A percentile compares a stretch with the other conserved stretches of the same genome.
phyloP scores from a whole-genome alignment of 1,140 invertebrate genomes.

The Caenorhabditis inopinata region DNA sequence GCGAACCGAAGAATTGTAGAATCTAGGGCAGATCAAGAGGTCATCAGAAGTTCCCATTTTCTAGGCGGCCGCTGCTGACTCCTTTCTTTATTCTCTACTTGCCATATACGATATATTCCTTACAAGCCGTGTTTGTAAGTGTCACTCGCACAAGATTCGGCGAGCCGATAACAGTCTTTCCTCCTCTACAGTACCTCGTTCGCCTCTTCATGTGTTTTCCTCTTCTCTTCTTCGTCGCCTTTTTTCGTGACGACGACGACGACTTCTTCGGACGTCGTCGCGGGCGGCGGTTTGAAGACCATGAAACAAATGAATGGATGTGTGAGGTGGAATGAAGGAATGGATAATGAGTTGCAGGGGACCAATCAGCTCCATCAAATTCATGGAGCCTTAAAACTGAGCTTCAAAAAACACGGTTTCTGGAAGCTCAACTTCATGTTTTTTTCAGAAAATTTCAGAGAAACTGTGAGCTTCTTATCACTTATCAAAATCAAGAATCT shows the following conservation, averaged over 20 bases:
- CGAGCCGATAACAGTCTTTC: background rate
- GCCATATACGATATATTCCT: background rate
- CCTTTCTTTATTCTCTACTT: background rate
- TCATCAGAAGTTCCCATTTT: background rate
- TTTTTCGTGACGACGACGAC: background rate
- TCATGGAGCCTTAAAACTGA: too few species aligned
- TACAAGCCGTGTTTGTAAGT: slow-evolving; percentile 20
- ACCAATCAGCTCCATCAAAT: background rate
- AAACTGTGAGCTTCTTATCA: too few species aligned
- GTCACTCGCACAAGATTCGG: slow-evolving; percentile 22
- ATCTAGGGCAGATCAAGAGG: background rate
- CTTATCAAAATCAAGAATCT: too few species aligned
- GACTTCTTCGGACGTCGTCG: background rate
- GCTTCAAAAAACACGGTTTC: too few species aligned
- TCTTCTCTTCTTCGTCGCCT: background rate
- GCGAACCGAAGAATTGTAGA: too few species aligned
- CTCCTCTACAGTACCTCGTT: slow-evolving; percentile 13
- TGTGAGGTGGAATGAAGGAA: slow-evolving; percentile 4
- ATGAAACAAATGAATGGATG: background rate
- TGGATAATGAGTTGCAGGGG: background rate
- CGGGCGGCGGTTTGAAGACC: slow-evolving; percentile 3
- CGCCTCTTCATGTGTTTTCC: background rate
- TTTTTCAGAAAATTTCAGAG: too few species aligned
- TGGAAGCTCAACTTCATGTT: too few species aligned
- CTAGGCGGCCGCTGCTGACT: background rate